A percentile compares a stretch with the other conserved stretches of the same genome.
Conservation (phyloP, 1,140 invertebrate genomes). For the Oncopodura yosiiana region DNA sequence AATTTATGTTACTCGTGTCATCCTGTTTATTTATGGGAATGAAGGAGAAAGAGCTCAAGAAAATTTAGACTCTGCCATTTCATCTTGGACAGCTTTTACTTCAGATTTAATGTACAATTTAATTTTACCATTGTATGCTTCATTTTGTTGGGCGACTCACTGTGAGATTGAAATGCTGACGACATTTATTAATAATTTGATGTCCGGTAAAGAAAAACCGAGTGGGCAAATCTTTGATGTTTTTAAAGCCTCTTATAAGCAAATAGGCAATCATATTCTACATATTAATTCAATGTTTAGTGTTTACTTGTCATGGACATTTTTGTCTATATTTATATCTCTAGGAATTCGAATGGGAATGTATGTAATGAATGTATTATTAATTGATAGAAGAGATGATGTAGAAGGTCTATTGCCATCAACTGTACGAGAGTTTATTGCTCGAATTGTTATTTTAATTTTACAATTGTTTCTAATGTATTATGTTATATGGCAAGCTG, state of each 20-base stretch:
- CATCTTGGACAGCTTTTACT: neutral
- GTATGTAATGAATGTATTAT: neutral
- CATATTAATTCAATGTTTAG: conserved; percentile 9
- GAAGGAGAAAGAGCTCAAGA: neutral
- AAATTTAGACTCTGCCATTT: neutral
- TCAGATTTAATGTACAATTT: conserved; percentile 1
- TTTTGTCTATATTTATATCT: neutral
- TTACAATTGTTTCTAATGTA: neutral
- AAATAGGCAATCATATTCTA: conserved; percentile 7
- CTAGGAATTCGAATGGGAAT: neutral
- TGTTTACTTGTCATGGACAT: conserved; percentile 5
- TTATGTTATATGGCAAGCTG: conserved; percentile 20
- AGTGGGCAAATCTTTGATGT: neutral
- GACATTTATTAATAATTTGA: neutral
- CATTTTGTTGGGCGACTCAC: conserved; percentile 10
- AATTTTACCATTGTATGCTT: conserved; percentile 15
- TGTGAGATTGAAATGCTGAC: conserved; percentile 5
- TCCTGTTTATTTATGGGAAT: neutral
- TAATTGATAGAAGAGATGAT: too few relatives aligned
- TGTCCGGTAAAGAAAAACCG: neutral
- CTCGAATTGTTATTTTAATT: neutral
- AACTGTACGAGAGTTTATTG: neutral
- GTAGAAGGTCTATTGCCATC: neutral
- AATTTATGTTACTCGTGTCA: conserved; percentile 8
- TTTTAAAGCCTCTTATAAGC: conserved; percentile 17